A percentile compares a stretch with the other conserved stretches of the same genome.
Evolutionary conservation across 2,797 vertebrate genomes (phyloP).

Genomic region (Eulemur rubriventer): DNA sequence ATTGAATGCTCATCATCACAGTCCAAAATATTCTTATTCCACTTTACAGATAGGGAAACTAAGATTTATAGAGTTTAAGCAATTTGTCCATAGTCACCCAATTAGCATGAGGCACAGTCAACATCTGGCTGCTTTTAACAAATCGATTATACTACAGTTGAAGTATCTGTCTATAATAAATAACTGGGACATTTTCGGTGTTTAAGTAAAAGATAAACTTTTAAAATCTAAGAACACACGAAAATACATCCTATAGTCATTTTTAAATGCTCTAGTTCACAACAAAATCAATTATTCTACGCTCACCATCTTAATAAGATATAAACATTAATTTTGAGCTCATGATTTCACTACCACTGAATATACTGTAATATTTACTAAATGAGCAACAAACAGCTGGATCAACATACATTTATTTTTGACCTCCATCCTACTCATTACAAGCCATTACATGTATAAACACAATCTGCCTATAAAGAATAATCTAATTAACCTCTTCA

Average conservation of each 20-base stretch:
- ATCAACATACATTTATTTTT: background rate
- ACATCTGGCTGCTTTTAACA: background rate
- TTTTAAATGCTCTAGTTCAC: background rate
- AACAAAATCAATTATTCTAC: conserved; percentile 25
- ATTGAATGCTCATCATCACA: background rate
- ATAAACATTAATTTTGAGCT: background rate
- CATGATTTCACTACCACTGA: background rate
- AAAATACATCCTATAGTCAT: background rate
- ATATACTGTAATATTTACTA: background rate
- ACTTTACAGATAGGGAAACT: background rate
- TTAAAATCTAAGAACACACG: background rate
- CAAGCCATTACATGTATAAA: conserved; percentile 25
- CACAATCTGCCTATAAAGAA: background rate
- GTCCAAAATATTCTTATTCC: background rate
- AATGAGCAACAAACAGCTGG: background rate
- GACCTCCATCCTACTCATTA: background rate
- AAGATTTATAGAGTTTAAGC: background rate
- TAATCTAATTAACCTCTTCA: background rate
- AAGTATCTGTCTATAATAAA: conserved; percentile 9
- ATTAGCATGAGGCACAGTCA: background rate
- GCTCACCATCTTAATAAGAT: background rate
- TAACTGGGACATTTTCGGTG: background rate
- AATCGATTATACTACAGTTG: background rate
- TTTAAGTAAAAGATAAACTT: conserved; percentile 16
- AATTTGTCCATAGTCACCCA: background rate